Evolutionary conservation across 2,797 vertebrate species (phyloP), one percentile per base, ranked within the genome.

Genomic region (Crenichthys baileyi): DNA sequence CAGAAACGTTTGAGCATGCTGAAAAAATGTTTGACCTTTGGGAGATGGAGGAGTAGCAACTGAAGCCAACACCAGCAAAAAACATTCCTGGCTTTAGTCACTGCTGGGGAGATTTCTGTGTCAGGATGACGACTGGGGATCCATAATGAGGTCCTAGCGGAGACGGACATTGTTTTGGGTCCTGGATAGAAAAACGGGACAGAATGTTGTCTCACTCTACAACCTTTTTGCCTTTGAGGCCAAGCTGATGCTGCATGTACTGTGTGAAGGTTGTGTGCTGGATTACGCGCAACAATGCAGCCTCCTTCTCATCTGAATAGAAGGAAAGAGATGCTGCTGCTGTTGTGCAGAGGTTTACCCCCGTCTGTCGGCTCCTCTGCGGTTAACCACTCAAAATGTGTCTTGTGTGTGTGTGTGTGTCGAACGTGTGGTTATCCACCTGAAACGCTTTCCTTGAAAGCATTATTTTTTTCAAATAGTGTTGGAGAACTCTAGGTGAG

Each of bases 321-420:
- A 79, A 75, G 70, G 58, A 20, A 60, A 84, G 82, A 89, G 81
- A 89, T 85, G 89, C 89, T 91, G 91, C 91, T 92, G 91, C 53
- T 91, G 80, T 86, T 82, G 79, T 86, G 79, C 91, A 92, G 90
- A 93, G 86, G 90, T 87, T 75, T 67, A 61, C 83, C 81, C 81
- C 72, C 84, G 75, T 86, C 91, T 88, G 87, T 83, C 72, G 22
- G 74, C 83, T 89, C 89, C 89, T 92, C 86, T 91, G 91, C 82
- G 89, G 83, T 92, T 90, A 91, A 92, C 92, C 90, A 93, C 91
- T 93, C 88, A 83, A 87, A 92, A 89, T 83, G 79, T 90, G 76
- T 91, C 90, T 87, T 83, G 44, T 41, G 29, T 77, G 77, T 80
- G 65, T 36, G 81, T 13, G 68, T 7, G 56, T 4, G 67, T 41